Conservation (phyloP, 2,797 vertebrate genomes). For the Orientallactaga sibirica region DNA sequence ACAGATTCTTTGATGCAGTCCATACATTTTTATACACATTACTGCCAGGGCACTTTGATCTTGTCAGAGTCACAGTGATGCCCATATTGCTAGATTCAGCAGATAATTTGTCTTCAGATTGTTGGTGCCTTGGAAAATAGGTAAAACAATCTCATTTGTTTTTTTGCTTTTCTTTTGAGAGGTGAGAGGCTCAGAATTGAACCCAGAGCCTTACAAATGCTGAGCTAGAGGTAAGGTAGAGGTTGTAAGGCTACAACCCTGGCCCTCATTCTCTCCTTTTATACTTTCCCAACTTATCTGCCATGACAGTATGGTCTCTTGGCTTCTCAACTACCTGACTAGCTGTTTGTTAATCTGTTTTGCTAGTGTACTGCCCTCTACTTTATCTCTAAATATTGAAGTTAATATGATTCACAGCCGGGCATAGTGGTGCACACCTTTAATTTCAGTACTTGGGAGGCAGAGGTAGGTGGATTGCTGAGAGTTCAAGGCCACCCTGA, state of each 20-base stretch:
- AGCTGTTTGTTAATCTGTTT: background rate
- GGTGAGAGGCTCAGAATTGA: background rate
- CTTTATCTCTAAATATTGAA: no score
- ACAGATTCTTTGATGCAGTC: background rate
- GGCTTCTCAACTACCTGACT: background rate
- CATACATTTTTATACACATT: background rate
- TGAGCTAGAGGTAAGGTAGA: background rate
- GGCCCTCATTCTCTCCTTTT: background rate
- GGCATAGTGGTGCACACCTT: no score
- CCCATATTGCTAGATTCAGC: background rate
- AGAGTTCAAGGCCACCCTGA: no score
- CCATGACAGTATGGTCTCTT: background rate
- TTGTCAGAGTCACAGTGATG: background rate
- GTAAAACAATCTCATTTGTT: background rate
- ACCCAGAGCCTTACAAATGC: background rate
- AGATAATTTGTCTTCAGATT: background rate
- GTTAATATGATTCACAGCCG: background rate
- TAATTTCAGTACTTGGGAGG: no score
- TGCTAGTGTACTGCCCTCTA: background rate
- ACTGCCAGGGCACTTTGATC: background rate
- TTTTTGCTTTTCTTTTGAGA: background rate
- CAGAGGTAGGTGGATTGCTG: no score
- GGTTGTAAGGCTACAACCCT: background rate
- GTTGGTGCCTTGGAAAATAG: background rate
- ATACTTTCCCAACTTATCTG: background rate